These are phyloP conservation scores for Heteromormyrus szaboi DNA, from an alignment of 2,797 vertebrate genomes.

Conservation along the genomic window DNA sequence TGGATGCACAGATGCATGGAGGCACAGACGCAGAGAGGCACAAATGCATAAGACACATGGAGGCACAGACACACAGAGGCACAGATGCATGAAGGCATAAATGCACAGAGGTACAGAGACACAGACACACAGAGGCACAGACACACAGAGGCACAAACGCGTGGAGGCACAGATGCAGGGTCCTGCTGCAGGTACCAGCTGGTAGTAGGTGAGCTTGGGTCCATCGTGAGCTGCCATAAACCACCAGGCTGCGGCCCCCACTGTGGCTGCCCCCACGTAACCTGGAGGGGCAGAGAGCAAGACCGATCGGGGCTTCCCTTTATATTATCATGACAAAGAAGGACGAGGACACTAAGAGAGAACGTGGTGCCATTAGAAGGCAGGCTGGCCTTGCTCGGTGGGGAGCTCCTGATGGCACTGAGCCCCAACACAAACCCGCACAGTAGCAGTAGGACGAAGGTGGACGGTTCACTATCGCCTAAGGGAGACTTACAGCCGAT, in stretches of 20 bases:
- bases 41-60: not conserved
- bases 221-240: slow-evolving; percentile 55
- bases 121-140: not conserved
- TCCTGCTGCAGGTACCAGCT: not conserved
- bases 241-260: slow-evolving; percentile 73
- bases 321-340: not conserved
- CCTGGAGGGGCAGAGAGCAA: slow-evolving; percentile 37
- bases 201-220: slow-evolving; percentile 17
- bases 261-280: slow-evolving; percentile 68
- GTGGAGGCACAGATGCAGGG: not conserved
- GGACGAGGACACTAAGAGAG: not conserved
- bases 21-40: not conserved
- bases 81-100: not conserved
- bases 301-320: not conserved
- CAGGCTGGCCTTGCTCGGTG: not conserved
- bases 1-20: not conserved
- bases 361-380: not conserved
- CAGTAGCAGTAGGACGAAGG: not conserved
- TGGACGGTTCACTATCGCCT: not conserved
- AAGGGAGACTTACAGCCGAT: slow-evolving; percentile 60
- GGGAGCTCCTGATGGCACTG: not conserved
- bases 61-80: not conserved
- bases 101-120: not conserved
- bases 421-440: not conserved
- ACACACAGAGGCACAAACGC: not conserved